Conservation (phyloP, 2,797 vertebrate species). For the Epinephelus awoara region DNA sequence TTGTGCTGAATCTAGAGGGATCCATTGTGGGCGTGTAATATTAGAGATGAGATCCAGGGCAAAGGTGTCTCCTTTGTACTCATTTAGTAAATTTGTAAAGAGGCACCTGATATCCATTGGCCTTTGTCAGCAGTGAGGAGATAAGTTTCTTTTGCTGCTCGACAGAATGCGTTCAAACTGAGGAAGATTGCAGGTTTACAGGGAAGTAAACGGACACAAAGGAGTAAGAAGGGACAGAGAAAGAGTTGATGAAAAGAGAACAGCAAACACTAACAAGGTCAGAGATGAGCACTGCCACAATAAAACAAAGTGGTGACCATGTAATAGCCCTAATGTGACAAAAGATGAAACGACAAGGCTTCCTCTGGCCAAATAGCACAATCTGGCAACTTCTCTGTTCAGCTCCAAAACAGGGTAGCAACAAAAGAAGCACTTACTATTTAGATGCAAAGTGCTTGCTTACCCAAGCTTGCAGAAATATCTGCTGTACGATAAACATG, state of each 20-base stretch:
- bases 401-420: constrained; percentile 18
- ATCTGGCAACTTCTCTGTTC: constrained; percentile 26
- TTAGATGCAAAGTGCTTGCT: neutral
- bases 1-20: constrained; percentile 60
- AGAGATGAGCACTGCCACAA: constrained; percentile 35
- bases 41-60: constrained; percentile 62
- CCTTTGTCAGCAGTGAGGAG: constrained; percentile 67
- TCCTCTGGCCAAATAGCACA: constrained; percentile 29
- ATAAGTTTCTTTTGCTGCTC: constrained; percentile 57
- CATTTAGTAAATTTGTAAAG: constrained; percentile 63
- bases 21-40: constrained; percentile 64
- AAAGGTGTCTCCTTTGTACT: constrained; percentile 63
- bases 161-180: constrained; percentile 45
- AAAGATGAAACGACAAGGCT: constrained; percentile 23
- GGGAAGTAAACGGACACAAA: constrained; percentile 34
- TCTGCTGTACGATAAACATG: neutral
- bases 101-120: constrained; percentile 65
- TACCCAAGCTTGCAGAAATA: neutral
- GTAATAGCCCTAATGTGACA: constrained; percentile 34
- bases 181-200: constrained; percentile 54
- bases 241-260: constrained; percentile 16
- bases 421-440: neutral
- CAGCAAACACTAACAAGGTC: constrained; percentile 40
- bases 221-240: neutral
- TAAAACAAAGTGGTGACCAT: constrained; percentile 39